phyloP scores from a whole-genome alignment of 2,888 invertebrate genomes.

The Rhyacophila evoluta region DNA sequence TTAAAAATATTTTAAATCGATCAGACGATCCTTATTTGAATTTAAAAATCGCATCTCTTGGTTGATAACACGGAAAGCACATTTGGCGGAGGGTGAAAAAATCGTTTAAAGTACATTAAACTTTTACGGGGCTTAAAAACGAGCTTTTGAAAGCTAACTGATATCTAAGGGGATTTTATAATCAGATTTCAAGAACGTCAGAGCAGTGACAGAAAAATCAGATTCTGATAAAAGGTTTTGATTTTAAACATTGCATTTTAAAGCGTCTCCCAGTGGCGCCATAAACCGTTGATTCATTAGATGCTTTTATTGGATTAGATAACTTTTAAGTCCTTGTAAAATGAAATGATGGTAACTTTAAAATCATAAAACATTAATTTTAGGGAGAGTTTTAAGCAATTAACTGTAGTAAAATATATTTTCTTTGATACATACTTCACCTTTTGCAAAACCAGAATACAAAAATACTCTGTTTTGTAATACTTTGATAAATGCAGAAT shows the following conservation, averaged over 20 bases:
- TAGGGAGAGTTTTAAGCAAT: too few species aligned
- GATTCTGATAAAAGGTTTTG: conserved; percentile 12
- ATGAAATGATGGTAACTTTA: background rate
- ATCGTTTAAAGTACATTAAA: conserved; percentile 22
- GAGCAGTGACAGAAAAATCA: background rate
- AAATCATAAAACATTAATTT: too few species aligned
- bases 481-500: too few species aligned
- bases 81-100: conserved; percentile 20
- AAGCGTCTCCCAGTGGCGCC: background rate
- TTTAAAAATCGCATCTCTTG: conserved; percentile 10
- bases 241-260: background rate
- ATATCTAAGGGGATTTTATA: conserved; percentile 3
- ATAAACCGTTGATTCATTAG: background rate
- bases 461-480: too few species aligned
- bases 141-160: conserved; percentile 6
- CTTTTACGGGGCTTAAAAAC: conserved; percentile 5
- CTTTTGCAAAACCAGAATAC: too few species aligned
- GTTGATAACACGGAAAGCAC: conserved; percentile 26
- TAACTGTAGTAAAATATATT: too few species aligned
- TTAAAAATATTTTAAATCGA: background rate
- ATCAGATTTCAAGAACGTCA: conserved; percentile 9
- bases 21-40: background rate
- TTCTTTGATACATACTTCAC: too few species aligned
- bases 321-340: background rate
- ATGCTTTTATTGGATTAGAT: background rate